Conservation (phyloP, 2,113 vertebrate genomes). For the Campylomormyrus tamandua region DNA sequence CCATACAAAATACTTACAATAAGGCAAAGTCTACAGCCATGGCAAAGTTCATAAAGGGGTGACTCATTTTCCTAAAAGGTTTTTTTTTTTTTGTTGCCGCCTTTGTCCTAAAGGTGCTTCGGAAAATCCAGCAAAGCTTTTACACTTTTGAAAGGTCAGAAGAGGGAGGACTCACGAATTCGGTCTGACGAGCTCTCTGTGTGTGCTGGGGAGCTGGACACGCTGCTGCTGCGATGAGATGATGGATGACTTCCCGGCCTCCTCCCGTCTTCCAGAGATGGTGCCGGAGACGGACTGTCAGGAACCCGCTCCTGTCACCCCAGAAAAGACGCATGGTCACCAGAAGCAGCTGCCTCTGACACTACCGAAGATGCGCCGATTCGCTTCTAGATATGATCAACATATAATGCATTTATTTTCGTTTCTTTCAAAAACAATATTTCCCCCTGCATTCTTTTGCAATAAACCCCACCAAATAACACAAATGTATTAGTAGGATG, state of each 20-base stretch:
- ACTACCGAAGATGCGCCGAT: background rate
- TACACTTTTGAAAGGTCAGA: conserved; percentile 16
- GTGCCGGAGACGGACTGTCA: conserved; percentile 92
- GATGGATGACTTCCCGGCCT: conserved; percentile 94
- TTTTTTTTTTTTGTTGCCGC: background rate
- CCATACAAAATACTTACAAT: background rate
- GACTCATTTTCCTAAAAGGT: background rate
- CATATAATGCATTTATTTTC: background rate
- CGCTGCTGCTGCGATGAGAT: conserved; percentile 97
- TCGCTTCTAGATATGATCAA: background rate
- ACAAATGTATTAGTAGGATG: background rate
- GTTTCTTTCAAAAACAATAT: background rate
- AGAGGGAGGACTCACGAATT: conserved; percentile 80
- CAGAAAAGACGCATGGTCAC: conserved; percentile 38
- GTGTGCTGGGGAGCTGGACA: conserved; percentile 93
- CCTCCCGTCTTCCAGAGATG: conserved; percentile 90
- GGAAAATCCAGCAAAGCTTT: conserved; percentile 1
- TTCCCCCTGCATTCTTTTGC: background rate
- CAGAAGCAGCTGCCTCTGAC: background rate
- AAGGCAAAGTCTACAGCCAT: background rate
- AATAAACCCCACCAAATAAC: background rate
- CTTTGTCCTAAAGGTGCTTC: background rate
- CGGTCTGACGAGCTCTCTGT: conserved; percentile 97
- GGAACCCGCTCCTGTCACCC: conserved; percentile 82
- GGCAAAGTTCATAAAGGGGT: background rate